Evolutionary conservation across 2,888 invertebrate species (phyloP).

Genomic region (Scaptomyza parva): DNA sequence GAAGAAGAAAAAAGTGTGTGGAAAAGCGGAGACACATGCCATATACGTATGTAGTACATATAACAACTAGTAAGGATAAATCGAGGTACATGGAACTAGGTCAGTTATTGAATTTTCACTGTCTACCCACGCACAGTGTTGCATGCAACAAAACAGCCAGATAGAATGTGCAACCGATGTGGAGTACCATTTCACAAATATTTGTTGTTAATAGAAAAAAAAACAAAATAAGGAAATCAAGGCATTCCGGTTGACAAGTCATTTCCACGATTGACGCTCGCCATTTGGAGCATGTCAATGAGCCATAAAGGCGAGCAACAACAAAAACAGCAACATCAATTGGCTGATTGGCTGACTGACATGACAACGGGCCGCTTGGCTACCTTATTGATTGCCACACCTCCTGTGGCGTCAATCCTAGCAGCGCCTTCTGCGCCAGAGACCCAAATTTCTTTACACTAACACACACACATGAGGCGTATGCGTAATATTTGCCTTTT

Average conservation of each 20-base stretch:
- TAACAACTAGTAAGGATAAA: slow-evolving; percentile 6
- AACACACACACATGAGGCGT: no score
- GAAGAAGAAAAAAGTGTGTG: slow-evolving; percentile 19
- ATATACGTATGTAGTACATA: not conserved
- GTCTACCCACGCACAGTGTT: slow-evolving; percentile 30
- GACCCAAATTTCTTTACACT: slow-evolving; percentile 61
- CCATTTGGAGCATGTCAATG: slow-evolving; percentile 38
- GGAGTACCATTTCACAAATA: slow-evolving; percentile 12
- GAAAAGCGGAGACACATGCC: slow-evolving; percentile 33
- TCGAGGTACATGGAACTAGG: slow-evolving; percentile 70
- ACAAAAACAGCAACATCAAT: slow-evolving; percentile 7
- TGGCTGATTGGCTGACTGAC: slow-evolving; percentile 56
- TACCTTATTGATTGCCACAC: slow-evolving; percentile 65
- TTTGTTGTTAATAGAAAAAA: slow-evolving; percentile 6
- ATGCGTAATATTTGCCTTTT: slow-evolving; percentile 64
- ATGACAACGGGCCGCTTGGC: slow-evolving; percentile 64
- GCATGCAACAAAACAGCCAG: slow-evolving; percentile 29
- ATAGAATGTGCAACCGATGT: slow-evolving; percentile 6
- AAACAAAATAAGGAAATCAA: not conserved
- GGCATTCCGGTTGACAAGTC: slow-evolving; percentile 11
- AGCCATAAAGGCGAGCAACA: slow-evolving; percentile 29
- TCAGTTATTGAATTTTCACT: slow-evolving; percentile 82
- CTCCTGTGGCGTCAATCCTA: slow-evolving; percentile 3
- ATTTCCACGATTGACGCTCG: slow-evolving; percentile 33
- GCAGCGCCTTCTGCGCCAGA: slow-evolving; percentile 51